Base-by-base conservation (phyloP, 2,113 vertebrate species). In the Hirundichthys speculiger region DNA sequence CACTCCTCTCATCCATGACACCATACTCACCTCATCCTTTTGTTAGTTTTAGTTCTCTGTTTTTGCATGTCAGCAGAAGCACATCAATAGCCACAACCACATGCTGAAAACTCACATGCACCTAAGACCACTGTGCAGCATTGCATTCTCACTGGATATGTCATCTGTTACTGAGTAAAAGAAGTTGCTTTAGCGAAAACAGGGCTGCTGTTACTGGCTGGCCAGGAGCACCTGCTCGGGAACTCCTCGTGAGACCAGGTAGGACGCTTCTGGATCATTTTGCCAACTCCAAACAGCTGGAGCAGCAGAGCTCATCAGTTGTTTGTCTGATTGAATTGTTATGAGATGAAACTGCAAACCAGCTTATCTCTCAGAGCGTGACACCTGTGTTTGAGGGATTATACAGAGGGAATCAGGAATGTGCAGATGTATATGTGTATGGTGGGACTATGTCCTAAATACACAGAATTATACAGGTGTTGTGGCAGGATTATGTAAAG, bases 21-120 rank as follows among this genome's bases (percentile, higher is more conserved):
- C 25, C 81, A 61, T 62, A 65, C 12, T 22, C 53, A 39, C 27
- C 21, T 38, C 61, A 30, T 64, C 61, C 60, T 50, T 11, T 40
- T 40, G 2, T 65, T 11, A 43, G 3, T 15, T 53, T 69, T 64
- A 49, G 13, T 30, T 42, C 10, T 22, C 30, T 5, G 27, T 11
- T 41, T 47, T 42, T 72, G 85, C 85, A 80, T 78, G 86, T 89
- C 67, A 88, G 85, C 75, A 75, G 73, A 87, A 87, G 61, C 75
- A 68, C 70, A 55, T 66, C 53, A 11, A n/a, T 60, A 30, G 53
- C 51, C 61, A 54, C 69, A 38, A 34, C 14, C 65, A 63, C 78
- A 72, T n/a, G 64, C 59, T 50, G 62, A 72, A 66, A 64, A 54
- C 64, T 68, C 69, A 48, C 55, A 68, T n/a, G 19, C 56, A 21